Base-by-base conservation (phyloP, 2,888 invertebrate species). In the Endotricha flammealis region DNA sequence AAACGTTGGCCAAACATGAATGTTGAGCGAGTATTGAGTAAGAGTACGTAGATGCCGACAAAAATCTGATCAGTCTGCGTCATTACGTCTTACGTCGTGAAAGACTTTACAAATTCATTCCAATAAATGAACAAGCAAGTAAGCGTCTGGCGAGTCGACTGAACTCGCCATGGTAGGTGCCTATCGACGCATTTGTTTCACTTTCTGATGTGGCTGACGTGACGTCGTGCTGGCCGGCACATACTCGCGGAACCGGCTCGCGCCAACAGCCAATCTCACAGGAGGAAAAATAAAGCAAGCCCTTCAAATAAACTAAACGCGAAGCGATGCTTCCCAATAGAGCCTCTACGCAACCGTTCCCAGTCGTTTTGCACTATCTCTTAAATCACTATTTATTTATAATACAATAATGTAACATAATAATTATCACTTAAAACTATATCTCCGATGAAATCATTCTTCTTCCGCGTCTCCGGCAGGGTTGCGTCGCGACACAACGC, bases 361-460 rank as follows among this genome's bases (percentile, higher is more conserved):
- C 85, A 85, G 79, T 76, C 70, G 66, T 73, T 81, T 85, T 85
- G 83, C 82, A 85, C 85, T 85, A 83, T 79, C 64, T 64, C 77
- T 80, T 85, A 85, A 38, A 69, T 66, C 62, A 64, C 69, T 64
- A 67, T 64, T 68, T 67, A 64, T 75, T 71, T 80, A 81, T 64
- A 74, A 57, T 82, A 79, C 70, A 78, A 75, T 81, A 78, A 75
- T 72, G 72, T 79, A 81, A 79, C 78, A 68, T 75, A 58, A 65
- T 76, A 76, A 70, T 73, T 72, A 75, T 69, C 59, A 48, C 82
- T 82, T 83, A 83, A 36, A 65, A 66, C 69, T 82, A 82, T 56
- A 60, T 68, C 72, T 80, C 69, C 74, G 64, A 67, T 65, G 66
- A 71, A 53, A 72, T 66, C 64, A 60, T 66, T 33, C 9, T 61